Conservation (phyloP, 2,113 vertebrate species). For the Sphaerodactylus townsendi region DNA sequence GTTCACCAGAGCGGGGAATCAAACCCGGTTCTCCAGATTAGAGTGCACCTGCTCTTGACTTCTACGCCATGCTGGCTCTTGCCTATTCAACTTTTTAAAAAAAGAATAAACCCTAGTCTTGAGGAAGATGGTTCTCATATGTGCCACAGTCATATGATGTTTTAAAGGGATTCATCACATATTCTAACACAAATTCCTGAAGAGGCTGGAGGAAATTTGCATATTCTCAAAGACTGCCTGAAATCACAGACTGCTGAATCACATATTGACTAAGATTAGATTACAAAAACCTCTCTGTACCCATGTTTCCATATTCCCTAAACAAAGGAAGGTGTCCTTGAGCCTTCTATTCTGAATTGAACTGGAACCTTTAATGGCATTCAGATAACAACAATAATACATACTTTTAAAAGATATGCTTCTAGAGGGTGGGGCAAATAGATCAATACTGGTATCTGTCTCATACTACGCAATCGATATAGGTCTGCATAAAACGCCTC, state of each 20-base stretch:
- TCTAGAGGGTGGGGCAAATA: slow-evolving; percentile 41
- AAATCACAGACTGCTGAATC: slow-evolving; percentile 36
- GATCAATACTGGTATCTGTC: slow-evolving; percentile 39
- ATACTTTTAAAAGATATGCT: too few species aligned
- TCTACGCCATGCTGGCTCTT: too few species aligned
- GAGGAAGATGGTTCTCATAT: not conserved
- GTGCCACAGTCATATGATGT: not conserved
- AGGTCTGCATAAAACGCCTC: slow-evolving; percentile 8
- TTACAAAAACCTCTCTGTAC: not conserved
- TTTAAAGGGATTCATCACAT: not conserved
- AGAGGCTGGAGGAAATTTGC: slow-evolving; percentile 26
- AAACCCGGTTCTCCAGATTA: too few species aligned
- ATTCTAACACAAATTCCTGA: slow-evolving; percentile 21
- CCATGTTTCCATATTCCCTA: slow-evolving; percentile 28
- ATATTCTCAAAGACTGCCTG: slow-evolving; percentile 2
- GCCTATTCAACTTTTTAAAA: not conserved
- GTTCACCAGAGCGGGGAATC: too few species aligned
- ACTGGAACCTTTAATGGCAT: too few species aligned
- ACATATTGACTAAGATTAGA: slow-evolving; percentile 12
- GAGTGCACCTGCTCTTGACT: too few species aligned
- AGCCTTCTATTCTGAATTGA: not conserved
- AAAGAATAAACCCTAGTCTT: not conserved
- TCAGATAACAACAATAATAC: too few species aligned
- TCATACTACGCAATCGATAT: slow-evolving; percentile 5
- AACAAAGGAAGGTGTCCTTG: not conserved